Evolutionary conservation across 1,140 invertebrate genomes (phyloP).

Genomic region (Probaryconus sp.): DNA sequence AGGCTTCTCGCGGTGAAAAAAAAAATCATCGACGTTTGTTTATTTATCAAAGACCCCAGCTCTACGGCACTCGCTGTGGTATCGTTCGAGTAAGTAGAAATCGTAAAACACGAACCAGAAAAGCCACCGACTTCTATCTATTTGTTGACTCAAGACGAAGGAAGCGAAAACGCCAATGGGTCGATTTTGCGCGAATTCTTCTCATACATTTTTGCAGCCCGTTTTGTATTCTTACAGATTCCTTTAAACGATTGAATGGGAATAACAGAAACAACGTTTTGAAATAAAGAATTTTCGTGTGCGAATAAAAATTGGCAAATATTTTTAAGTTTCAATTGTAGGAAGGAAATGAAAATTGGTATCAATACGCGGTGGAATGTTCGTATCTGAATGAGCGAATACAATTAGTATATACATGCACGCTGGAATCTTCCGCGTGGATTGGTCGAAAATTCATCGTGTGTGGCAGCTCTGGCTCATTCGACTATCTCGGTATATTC

Average conservation of each 20-base stretch:
- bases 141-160: slow-evolving; percentile 50
- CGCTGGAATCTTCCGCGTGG: slow-evolving; percentile 49
- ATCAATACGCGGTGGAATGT: not conserved
- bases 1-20: slow-evolving; percentile 1
- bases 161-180: slow-evolving; percentile 27
- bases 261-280: too few relatives aligned
- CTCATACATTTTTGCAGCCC: not conserved
- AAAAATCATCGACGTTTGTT: slow-evolving; percentile 24
- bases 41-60: slow-evolving; percentile 27
- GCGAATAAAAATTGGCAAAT: too few relatives aligned
- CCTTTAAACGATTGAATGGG: too few relatives aligned
- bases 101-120: slow-evolving; percentile 58
- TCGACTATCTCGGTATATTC: slow-evolving; percentile 62
- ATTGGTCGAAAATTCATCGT: slow-evolving; percentile 56
- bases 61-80: slow-evolving; percentile 55
- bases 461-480: slow-evolving; percentile 61
- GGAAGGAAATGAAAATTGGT: not conserved
- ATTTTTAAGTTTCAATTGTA: too few relatives aligned
- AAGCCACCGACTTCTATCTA: slow-evolving; percentile 47
- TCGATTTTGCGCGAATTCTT: slow-evolving; percentile 19
- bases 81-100: slow-evolving; percentile 63
- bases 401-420: slow-evolving; percentile 45
- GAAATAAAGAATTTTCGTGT: too few relatives aligned
- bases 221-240: too few relatives aligned
- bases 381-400: slow-evolving; percentile 5